Base-by-base conservation (phyloP, 2,797 vertebrate genomes). In the Naso thynnoides region DNA sequence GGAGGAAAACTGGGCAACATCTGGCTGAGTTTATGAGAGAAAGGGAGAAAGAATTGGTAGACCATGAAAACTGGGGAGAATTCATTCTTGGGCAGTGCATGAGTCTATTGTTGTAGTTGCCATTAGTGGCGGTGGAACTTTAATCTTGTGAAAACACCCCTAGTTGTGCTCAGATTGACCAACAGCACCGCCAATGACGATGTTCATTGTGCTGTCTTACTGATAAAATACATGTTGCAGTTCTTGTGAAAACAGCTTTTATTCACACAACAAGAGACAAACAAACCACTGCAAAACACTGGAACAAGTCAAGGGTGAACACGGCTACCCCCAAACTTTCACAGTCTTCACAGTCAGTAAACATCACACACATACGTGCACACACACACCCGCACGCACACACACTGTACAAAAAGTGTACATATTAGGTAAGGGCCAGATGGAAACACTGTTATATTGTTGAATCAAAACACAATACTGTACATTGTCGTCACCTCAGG, bases 221-320 rank as follows among this genome's bases (percentile, higher is more conserved):
- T 50, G 82, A 87, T 70, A 58, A 85, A 86, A 85, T 70, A 84
- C 78, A 76, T 56, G 54, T 73, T 82, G 38, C 39, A 42, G 41
- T 61, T 85, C 63, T 80, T 79, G 83, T 85, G 82, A 96, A 97
- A 96, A 96, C 79, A 87, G 92, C 89, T 91, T 98, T 97, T 96
- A 97, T 97, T 98, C 92, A 94, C 95, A 96, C 94, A 94, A 95
- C 94, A 96, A 36, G 93, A 96, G 95, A 96, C 93, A 95, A 95
- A 93, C 93, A 88, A 88, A 95, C 93, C 94, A 94, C 95, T 94
- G 95, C 93, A 95, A 95, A 95, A 94, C 93, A 96, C 94, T 91
- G 93, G 93, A 94, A 95, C 91, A 93, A 93, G 88, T 92, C 91
- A 91, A 78, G 78, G 85, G 70, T 78, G 79, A 86, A 78, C 56